A percentile compares a stretch with the other conserved stretches of the same genome.
These are phyloP conservation scores for Halichoeres trimaculatus DNA, from an alignment of 2,113 vertebrate genomes.

Conservation along the genomic window DNA sequence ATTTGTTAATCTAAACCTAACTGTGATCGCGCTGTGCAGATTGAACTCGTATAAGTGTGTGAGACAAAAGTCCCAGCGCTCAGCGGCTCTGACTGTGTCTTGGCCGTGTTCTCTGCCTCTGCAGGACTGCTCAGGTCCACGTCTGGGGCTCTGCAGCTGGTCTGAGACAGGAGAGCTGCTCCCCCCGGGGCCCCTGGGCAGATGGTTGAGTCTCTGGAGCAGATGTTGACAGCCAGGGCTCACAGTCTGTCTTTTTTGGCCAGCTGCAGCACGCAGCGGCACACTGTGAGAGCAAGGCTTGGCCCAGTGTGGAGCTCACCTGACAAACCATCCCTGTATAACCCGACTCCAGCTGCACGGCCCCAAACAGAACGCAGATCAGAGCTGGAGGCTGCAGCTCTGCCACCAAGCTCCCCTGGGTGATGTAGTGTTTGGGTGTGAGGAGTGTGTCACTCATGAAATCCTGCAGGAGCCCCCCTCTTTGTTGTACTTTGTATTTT, in stretches of 20 bases:
- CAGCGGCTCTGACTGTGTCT: conserved; percentile 51
- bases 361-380: conserved; percentile 28
- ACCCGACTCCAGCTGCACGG: conserved; percentile 62
- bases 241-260: conserved; percentile 71
- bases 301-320: conserved; percentile 70
- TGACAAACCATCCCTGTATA: conserved; percentile 66
- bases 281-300: conserved; percentile 51
- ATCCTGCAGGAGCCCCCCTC: background rate
- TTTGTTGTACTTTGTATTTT: background rate
- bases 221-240: conserved; percentile 82
- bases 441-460: conserved; percentile 46
- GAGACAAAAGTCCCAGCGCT: conserved; percentile 53
- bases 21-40: conserved; percentile 27
- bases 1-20: conserved; percentile 22
- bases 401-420: conserved; percentile 39
- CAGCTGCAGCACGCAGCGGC: conserved; percentile 65
- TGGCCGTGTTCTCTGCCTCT: conserved; percentile 58
- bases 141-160: conserved; percentile 74
- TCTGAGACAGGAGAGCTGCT: conserved; percentile 65
- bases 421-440: conserved; percentile 42
- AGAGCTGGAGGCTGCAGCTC: conserved; percentile 35
- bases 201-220: conserved; percentile 81
- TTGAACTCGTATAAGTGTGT: conserved; percentile 43
- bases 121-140: conserved; percentile 60
- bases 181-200: conserved; percentile 67